Evolutionary conservation across 2,888 invertebrate genomes (phyloP).

Genomic region (Troglohyphantes excavatus): DNA sequence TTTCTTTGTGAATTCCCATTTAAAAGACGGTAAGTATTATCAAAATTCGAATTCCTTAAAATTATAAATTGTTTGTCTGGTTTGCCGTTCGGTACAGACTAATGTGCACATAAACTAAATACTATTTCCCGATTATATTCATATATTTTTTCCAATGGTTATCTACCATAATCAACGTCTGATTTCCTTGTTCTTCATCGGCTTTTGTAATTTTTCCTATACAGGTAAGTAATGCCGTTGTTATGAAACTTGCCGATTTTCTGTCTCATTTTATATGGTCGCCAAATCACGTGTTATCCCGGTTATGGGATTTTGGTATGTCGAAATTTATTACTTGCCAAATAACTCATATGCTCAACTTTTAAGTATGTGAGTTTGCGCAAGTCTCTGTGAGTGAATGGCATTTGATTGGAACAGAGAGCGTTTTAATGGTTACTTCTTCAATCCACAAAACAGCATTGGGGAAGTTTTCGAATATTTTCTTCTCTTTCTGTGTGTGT

Average conservation of each 20-base stretch:
- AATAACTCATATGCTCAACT: background rate
- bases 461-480: too few species aligned
- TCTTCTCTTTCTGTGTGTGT: too few species aligned
- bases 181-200: background rate
- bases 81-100: too few species aligned
- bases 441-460: too few species aligned
- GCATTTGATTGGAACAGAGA: too few species aligned
- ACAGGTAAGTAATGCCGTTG: background rate
- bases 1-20: too few species aligned
- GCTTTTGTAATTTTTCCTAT: background rate
- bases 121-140: too few species aligned
- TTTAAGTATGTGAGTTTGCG: background rate
- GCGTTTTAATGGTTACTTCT: too few species aligned
- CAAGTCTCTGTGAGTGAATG: background rate
- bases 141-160: background rate
- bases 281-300: background rate
- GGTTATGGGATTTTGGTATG: background rate
- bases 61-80: too few species aligned
- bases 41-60: too few species aligned
- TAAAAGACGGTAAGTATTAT: too few species aligned
- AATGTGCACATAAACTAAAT: too few species aligned
- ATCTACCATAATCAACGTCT: background rate
- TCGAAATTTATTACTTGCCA: background rate
- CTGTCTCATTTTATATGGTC: background rate
- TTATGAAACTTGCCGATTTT: background rate